These are phyloP conservation scores for Sebastes hubbsi DNA, from an alignment of 2,797 vertebrate species.

Conservation along the genomic window DNA sequence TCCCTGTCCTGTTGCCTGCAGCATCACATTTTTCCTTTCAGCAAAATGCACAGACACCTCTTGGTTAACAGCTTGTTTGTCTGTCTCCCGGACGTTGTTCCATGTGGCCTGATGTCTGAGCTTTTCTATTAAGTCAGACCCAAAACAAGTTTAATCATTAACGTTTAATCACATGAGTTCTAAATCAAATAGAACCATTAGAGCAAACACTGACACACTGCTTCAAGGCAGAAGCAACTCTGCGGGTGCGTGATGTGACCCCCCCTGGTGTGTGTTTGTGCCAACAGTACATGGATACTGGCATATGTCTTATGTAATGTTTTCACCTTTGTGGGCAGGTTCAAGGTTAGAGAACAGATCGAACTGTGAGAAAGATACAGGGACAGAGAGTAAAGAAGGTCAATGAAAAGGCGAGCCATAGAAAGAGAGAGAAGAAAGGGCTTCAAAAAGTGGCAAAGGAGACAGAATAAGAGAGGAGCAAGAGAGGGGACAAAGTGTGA, in stretches of 20 bases:
- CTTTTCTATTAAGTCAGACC: not conserved
- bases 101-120: constrained; percentile 5
- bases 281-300: not conserved
- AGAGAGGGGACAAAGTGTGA: not conserved
- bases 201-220: constrained; percentile 20
- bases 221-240: not conserved
- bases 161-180: constrained; percentile 37
- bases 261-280: not conserved
- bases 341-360: not conserved
- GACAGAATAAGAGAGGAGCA: not conserved
- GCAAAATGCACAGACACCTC: not conserved
- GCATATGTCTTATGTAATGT: not conserved
- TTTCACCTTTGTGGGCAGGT: not conserved
- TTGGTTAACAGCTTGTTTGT: constrained; percentile 12
- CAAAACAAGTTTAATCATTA: constrained; percentile 45
- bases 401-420: not conserved
- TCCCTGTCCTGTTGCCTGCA: not conserved
- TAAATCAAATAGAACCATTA: constrained; percentile 49
- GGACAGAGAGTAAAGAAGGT: not conserved
- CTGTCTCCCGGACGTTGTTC: not conserved
- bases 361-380: not conserved
- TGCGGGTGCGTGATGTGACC: not conserved
- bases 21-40: not conserved
- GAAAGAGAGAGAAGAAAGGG: not conserved
- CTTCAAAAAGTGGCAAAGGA: not conserved